Evolutionary conservation across 2,113 vertebrate genomes (phyloP).

Genomic region (Anser cygnoides): DNA sequence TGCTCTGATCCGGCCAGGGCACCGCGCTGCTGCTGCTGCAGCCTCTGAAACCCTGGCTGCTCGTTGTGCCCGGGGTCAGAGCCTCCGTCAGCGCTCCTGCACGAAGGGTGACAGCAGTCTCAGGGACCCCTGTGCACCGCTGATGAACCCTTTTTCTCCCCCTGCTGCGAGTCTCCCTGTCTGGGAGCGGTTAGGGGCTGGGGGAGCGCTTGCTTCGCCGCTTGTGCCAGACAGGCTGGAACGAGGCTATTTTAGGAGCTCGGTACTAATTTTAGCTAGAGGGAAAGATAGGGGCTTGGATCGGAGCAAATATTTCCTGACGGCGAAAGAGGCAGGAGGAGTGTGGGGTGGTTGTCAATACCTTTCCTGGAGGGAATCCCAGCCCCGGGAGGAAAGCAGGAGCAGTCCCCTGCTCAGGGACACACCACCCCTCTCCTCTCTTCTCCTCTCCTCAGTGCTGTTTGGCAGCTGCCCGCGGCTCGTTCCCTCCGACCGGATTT

Average conservation of each 20-base stretch:
- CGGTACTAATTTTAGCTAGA: constrained; percentile 23
- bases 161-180: neutral
- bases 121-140: neutral
- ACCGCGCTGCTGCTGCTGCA: neutral
- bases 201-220: neutral
- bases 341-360: neutral
- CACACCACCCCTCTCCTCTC: neutral
- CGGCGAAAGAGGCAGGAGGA: constrained; percentile 2
- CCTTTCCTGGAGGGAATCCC: constrained; percentile 30
- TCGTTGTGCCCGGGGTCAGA: neutral
- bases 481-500: neutral
- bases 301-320: constrained; percentile 29
- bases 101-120: neutral
- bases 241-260: constrained; percentile 32
- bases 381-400: neutral
- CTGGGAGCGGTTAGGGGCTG: neutral
- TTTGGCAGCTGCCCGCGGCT: neutral
- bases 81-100: neutral
- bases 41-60: neutral
- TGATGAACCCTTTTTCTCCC: neutral
- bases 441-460: neutral
- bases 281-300: neutral
- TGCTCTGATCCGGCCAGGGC: neutral
- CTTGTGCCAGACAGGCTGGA: neutral
- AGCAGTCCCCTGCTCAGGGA: neutral